Conservation (phyloP, 2,113 vertebrate species). For the Cheirogaleus medius region DNA sequence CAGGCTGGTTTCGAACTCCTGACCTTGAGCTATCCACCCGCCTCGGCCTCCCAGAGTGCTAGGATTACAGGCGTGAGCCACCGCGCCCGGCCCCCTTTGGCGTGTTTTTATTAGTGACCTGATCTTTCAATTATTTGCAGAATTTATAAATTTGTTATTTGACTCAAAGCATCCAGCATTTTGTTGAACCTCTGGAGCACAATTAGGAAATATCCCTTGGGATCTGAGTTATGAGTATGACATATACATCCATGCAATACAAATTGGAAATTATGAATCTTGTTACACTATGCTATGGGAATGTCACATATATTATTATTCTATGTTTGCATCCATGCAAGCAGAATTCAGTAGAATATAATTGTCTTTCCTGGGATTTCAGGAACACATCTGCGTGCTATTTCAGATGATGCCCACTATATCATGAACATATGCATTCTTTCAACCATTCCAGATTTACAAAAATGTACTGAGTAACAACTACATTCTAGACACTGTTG, state of each 20-base stretch:
- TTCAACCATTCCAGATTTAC: background rate
- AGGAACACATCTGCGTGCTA: background rate
- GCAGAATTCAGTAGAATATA: background rate
- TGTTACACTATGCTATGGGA: background rate
- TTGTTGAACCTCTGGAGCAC: background rate
- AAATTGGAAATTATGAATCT: background rate
- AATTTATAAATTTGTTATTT: background rate
- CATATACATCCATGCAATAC: background rate
- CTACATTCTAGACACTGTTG: background rate
- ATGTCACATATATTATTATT: background rate
- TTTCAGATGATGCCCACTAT: background rate
- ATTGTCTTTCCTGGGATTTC: background rate
- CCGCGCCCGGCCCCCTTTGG: no score
- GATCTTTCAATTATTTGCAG: background rate
- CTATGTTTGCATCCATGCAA: background rate
- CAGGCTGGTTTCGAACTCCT: no score
- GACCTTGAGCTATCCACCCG: no score
- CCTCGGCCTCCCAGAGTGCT: no score
- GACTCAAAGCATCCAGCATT: background rate
- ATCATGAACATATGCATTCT: background rate
- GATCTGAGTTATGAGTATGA: background rate
- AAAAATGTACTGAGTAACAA: background rate
- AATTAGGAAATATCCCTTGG: background rate
- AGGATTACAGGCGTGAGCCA: no score
- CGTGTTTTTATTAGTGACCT: background rate